Evolutionary conservation across 2,888 invertebrate species (phyloP).

Genomic region (Oscheius onirici): DNA sequence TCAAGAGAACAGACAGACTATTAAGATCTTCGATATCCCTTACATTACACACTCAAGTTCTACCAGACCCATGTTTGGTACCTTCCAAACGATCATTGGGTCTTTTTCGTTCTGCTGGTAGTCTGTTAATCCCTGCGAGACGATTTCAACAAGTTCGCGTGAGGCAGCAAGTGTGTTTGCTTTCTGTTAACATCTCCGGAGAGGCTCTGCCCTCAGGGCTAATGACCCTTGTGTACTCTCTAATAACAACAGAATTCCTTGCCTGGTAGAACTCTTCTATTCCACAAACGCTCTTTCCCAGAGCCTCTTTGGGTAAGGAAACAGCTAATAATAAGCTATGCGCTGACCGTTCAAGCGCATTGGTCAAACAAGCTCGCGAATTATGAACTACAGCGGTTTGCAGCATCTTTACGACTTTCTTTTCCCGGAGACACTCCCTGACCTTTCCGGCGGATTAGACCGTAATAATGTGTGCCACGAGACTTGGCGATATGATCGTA

Average conservation of each 20-base stretch:
- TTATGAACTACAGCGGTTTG: conserved; percentile 10
- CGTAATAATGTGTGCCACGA: conserved; percentile 30
- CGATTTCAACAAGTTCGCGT: conserved; percentile 28
- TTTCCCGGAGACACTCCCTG: background rate
- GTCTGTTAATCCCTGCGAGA: conserved; percentile 19
- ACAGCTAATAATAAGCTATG: too few species aligned
- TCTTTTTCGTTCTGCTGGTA: background rate
- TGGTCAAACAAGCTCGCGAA: conserved; percentile 5
- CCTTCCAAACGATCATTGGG: background rate
- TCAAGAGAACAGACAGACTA: too few species aligned
- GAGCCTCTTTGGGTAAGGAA: too few species aligned
- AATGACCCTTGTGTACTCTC: background rate
- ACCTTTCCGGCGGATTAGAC: conserved; percentile 27
- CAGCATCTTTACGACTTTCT: background rate
- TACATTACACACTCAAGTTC: too few species aligned
- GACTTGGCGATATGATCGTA: background rate
- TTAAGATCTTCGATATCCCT: too few species aligned
- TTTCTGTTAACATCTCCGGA: conserved; percentile 24
- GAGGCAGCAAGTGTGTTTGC: conserved; percentile 27
- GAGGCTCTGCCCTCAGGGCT: background rate
- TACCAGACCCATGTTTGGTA: background rate
- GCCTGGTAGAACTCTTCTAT: too few species aligned
- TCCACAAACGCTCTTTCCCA: background rate
- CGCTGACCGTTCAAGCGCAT: background rate
- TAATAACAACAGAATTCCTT: too few species aligned